Evolutionary conservation across 2,113 vertebrate species (phyloP).

Genomic region (Alces alces): DNA sequence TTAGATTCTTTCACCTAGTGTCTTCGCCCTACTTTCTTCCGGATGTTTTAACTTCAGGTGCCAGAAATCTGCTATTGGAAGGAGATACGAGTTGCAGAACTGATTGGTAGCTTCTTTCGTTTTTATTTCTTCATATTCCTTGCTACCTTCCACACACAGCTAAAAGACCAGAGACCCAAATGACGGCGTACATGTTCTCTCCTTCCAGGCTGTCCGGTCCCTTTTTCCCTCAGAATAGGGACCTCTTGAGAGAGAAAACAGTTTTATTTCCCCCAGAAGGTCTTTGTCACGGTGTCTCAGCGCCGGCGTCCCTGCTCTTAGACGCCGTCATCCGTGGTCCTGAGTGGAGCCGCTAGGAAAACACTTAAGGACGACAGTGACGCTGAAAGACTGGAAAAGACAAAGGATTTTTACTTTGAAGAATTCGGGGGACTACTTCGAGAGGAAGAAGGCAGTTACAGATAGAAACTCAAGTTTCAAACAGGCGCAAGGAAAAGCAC

Average conservation of each 20-base stretch:
- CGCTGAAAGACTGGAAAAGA: not conserved
- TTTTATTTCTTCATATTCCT: conserved; percentile 37
- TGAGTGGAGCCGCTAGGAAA: too few species aligned
- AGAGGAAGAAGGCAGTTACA: not conserved
- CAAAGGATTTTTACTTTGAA: not conserved
- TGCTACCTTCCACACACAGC: not conserved
- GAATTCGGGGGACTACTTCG: not conserved
- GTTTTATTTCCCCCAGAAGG: not conserved
- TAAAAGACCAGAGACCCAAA: conserved; percentile 30
- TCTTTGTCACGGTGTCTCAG: not conserved
- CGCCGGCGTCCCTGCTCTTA: not conserved
- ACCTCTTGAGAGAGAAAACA: not conserved
- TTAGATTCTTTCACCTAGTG: not conserved
- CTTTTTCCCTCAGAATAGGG: not conserved
- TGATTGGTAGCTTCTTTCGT: not conserved
- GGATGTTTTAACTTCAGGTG: not conserved
- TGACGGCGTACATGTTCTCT: not conserved
- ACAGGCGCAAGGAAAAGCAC: not conserved
- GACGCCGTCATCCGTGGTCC: not conserved
- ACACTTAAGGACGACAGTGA: not conserved
- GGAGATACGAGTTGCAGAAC: conserved; percentile 14
- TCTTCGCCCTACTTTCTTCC: not conserved
- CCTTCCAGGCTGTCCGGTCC: not conserved
- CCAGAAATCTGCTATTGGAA: not conserved
- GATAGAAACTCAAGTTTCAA: not conserved